Percentiles rank a stretch among this genome's conserved stretches.
phyloP scores from a whole-genome alignment of 2,888 invertebrate species.

The Drosophila monieri region DNA sequence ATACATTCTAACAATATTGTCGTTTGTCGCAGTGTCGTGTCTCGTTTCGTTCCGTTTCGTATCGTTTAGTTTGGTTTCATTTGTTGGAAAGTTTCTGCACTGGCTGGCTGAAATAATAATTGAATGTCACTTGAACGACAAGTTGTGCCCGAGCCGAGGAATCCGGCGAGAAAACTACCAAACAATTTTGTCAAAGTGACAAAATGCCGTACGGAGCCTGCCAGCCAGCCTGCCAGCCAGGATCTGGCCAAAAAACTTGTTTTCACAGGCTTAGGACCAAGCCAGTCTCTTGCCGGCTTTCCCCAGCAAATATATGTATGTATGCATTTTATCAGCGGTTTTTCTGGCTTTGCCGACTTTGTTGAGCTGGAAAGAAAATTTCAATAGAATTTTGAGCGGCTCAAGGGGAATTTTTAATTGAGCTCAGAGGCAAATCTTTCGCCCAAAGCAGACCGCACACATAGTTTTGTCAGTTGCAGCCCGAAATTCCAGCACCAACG shows the following conservation, averaged over 20 bases:
- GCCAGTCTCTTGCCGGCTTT: slow-evolving; percentile 24
- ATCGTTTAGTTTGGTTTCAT: slow-evolving; percentile 40
- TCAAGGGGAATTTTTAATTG: slow-evolving; percentile 76
- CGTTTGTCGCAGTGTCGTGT: slow-evolving; percentile 51
- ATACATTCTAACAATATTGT: slow-evolving; percentile 76
- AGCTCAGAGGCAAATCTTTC: slow-evolving; percentile 60
- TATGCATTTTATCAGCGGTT: slow-evolving; percentile 69
- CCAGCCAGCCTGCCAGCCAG: slow-evolving; percentile 62
- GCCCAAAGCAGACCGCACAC: slow-evolving; percentile 59
- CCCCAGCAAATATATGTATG: slow-evolving; percentile 11
- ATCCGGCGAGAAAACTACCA: slow-evolving; percentile 55
- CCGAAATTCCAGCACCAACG: slow-evolving; percentile 6
- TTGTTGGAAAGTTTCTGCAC: slow-evolving; percentile 63
- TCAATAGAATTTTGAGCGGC: slow-evolving; percentile 73
- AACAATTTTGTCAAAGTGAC: slow-evolving; percentile 77
- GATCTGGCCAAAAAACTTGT: slow-evolving; percentile 68
- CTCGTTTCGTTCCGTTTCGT: slow-evolving; percentile 33
- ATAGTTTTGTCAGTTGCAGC: slow-evolving; percentile 60
- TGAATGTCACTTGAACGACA: slow-evolving; percentile 79
- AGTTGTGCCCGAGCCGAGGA: slow-evolving; percentile 47
- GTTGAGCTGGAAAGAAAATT: slow-evolving; percentile 48
- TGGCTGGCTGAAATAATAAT: slow-evolving; percentile 76
- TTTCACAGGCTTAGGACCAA: slow-evolving; percentile 63
- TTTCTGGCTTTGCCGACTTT: slow-evolving; percentile 59
- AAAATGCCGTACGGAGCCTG: slow-evolving; percentile 67